These are phyloP conservation scores for Lamellibrachia satsuma DNA, from an alignment of 2,888 invertebrate genomes.

Conservation along the genomic window DNA sequence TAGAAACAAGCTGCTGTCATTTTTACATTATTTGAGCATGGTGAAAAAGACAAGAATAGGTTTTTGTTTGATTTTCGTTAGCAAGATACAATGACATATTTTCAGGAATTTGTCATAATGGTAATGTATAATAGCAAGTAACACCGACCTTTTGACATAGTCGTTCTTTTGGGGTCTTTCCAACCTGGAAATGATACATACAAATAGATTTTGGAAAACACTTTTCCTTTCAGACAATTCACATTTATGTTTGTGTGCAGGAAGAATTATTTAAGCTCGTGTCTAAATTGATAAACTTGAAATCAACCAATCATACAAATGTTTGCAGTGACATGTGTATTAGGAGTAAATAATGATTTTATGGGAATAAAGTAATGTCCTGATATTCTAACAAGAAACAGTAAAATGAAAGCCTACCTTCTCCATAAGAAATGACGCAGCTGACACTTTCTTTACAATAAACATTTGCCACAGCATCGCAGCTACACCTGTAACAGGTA, in stretches of 20 bases:
- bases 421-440: conserved; percentile 82
- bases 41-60: neutral
- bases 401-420: conserved; percentile 54
- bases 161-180: conserved; percentile 85
- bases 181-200: conserved; percentile 54
- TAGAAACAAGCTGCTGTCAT: neutral
- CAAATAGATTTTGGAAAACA: neutral
- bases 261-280: neutral
- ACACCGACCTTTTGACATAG: conserved; percentile 74
- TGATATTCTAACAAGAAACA: neutral
- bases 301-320: neutral
- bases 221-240: neutral
- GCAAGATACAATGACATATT: too few species aligned
- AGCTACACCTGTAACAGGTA: conserved; percentile 73
- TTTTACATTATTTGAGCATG: neutral
- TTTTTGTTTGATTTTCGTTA: too few species aligned
- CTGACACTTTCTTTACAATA: conserved; percentile 81
- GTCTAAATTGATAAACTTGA: neutral
- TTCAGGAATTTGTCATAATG: neutral
- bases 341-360: neutral
- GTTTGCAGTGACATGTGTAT: neutral
- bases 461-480: conserved; percentile 90
- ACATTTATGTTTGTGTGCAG: neutral
- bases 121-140: neutral
- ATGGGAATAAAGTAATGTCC: neutral